Conservation (phyloP, 2,797 vertebrate genomes). For the Dallia pectoralis region DNA sequence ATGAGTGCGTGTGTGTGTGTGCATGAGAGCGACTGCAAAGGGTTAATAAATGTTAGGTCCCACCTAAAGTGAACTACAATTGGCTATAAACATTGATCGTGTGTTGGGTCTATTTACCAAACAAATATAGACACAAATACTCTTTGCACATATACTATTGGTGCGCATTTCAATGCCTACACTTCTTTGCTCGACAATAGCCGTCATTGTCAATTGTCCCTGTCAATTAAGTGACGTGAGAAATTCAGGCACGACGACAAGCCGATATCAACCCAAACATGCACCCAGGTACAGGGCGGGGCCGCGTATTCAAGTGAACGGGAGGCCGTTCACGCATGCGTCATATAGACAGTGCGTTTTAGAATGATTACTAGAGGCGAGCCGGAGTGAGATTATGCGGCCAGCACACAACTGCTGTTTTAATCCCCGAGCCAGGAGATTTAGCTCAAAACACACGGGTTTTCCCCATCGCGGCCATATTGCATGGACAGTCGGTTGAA, state of each 20-base stretch:
- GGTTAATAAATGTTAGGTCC: constrained; percentile 37
- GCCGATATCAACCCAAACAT: constrained; percentile 1
- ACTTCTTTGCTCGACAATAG: not conserved
- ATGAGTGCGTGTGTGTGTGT: not conserved
- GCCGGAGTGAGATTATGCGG: constrained; percentile 70
- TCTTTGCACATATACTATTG: not conserved
- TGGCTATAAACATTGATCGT: constrained; percentile 29
- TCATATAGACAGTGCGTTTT: constrained; percentile 63
- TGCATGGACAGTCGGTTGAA: constrained; percentile 70
- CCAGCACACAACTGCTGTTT: constrained; percentile 76
- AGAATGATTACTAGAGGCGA: constrained; percentile 65
- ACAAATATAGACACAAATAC: not conserved
- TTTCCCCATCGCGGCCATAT: constrained; percentile 79
- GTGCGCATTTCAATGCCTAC: not conserved
- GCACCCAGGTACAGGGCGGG: constrained; percentile 62
- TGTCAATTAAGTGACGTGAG: not conserved
- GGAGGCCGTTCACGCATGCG: constrained; percentile 65
- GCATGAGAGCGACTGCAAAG: not conserved
- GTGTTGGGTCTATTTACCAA: not conserved
- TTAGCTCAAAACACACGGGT: constrained; percentile 66
- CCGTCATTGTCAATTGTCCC: not conserved
- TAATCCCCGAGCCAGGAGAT: constrained; percentile 78
- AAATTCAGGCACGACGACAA: too few species aligned
- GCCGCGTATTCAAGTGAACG: constrained; percentile 36
- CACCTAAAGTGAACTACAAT: constrained; percentile 10